These are phyloP conservation scores for Matsumyia berberina DNA, from an alignment of 2,888 invertebrate genomes.

Conservation along the genomic window DNA sequence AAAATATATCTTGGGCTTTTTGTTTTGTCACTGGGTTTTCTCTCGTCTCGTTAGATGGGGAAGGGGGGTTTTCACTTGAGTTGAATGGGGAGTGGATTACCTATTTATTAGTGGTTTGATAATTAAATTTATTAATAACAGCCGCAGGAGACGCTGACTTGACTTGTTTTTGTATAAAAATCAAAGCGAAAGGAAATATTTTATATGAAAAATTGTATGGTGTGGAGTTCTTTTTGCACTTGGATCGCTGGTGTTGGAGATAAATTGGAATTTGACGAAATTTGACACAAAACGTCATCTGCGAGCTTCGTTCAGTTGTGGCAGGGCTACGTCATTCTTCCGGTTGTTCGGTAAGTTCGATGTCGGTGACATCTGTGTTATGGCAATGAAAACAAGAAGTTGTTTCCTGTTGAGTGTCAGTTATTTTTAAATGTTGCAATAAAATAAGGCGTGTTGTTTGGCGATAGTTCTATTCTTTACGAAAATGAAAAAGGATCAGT, in stretches of 20 bases:
- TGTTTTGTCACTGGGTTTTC: conserved; percentile 65
- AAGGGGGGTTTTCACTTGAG: conserved; percentile 31
- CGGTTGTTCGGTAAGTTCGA: conserved; percentile 71
- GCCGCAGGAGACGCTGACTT: conserved; percentile 29
- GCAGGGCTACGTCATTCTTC: conserved; percentile 76
- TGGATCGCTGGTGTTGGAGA: conserved; percentile 64
- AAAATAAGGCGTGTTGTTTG: too few species aligned
- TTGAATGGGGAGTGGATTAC: conserved; percentile 42
- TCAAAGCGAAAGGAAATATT: conserved; percentile 39
- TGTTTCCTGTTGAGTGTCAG: conserved; percentile 38
- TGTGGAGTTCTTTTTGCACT: conserved; percentile 68
- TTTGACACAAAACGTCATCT: conserved; percentile 76
- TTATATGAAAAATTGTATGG: conserved; percentile 57
- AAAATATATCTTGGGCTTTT: conserved; percentile 26
- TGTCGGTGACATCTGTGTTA: conserved; percentile 52
- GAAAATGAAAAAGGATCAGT: too few species aligned
- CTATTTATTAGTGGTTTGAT: conserved; percentile 56
- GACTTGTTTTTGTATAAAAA: conserved; percentile 55
- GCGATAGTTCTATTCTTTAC: too few species aligned
- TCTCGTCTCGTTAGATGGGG: conserved; percentile 3
- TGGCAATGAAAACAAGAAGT: background rate
- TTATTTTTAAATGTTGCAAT: conserved; percentile 56
- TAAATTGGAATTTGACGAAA: conserved; percentile 67
- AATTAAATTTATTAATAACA: conserved; percentile 46
- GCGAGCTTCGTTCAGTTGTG: conserved; percentile 72